Evolutionary conservation across 2,797 vertebrate genomes (phyloP).

Genomic region (Rhabdophis nuchalis): DNA sequence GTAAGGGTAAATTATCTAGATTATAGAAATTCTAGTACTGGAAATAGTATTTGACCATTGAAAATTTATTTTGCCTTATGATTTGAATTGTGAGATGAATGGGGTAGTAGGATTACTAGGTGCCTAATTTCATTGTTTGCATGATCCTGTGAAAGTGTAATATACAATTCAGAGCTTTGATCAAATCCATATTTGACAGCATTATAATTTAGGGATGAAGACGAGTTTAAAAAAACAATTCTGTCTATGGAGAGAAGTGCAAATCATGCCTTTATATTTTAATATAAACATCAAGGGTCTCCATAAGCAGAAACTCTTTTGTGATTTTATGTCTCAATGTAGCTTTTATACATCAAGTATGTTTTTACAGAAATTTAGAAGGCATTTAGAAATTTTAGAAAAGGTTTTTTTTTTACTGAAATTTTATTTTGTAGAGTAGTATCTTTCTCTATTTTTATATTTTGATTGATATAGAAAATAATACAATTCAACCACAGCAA

Average conservation of each 20-base stretch:
- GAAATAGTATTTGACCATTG: background rate
- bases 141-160: background rate
- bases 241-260: background rate
- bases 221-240: background rate
- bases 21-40: background rate
- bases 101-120: background rate
- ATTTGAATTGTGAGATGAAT: background rate
- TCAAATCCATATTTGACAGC: background rate
- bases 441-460: background rate
- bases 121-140: background rate
- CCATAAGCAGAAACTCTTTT: background rate
- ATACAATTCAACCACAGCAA: background rate
- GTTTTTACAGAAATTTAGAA: constrained; percentile 40
- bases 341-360: background rate
- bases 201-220: background rate
- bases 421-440: constrained; percentile 11
- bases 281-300: background rate
- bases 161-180: background rate
- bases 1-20: background rate
- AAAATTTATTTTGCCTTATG: background rate
- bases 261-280: background rate
- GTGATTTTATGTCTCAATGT: background rate
- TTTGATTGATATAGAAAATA: background rate
- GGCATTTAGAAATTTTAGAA: background rate
- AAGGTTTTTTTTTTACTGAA: background rate